Conservation (phyloP, 2,888 invertebrate genomes). For the Brachyopa scutellaris region DNA sequence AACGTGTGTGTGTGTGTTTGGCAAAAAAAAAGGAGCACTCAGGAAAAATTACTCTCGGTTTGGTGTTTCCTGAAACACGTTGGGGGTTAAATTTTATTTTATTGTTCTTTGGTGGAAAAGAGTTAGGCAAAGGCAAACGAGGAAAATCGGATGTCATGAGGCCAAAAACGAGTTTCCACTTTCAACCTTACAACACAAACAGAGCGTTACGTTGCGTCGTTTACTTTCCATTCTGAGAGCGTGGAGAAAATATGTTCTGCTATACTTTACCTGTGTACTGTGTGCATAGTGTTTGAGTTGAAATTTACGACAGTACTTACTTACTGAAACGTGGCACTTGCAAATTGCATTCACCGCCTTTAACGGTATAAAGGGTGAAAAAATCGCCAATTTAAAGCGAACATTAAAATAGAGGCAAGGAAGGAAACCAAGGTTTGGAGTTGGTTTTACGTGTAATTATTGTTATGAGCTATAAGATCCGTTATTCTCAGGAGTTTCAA, state of each 20-base stretch:
- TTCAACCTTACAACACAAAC: not conserved
- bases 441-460: constrained; percentile 28
- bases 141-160: constrained; percentile 41
- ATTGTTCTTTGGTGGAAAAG: constrained; percentile 18
- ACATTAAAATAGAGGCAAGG: not conserved
- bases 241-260: constrained; percentile 30
- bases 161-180: constrained; percentile 34
- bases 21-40: constrained; percentile 21
- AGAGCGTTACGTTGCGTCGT: too few species aligned
- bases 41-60: constrained; percentile 47
- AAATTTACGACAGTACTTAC: constrained; percentile 58
- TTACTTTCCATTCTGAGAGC: constrained; percentile 31
- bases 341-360: constrained; percentile 54
- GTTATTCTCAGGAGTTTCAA: constrained; percentile 22
- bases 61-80: constrained; percentile 53
- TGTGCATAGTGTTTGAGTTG: constrained; percentile 10
- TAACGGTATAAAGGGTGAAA: constrained; percentile 5
- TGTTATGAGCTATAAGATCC: constrained; percentile 11
- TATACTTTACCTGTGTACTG: constrained; percentile 14
- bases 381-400: not conserved
- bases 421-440: constrained; percentile 2
- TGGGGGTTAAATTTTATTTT: constrained; percentile 42
- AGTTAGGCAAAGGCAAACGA: constrained; percentile 24
- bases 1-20: not conserved
- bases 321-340: constrained; percentile 52